A percentile compares a stretch with the other conserved stretches of the same genome.
Evolutionary conservation across 2,797 vertebrate species (phyloP).

Genomic region (Rhincodon typus): DNA sequence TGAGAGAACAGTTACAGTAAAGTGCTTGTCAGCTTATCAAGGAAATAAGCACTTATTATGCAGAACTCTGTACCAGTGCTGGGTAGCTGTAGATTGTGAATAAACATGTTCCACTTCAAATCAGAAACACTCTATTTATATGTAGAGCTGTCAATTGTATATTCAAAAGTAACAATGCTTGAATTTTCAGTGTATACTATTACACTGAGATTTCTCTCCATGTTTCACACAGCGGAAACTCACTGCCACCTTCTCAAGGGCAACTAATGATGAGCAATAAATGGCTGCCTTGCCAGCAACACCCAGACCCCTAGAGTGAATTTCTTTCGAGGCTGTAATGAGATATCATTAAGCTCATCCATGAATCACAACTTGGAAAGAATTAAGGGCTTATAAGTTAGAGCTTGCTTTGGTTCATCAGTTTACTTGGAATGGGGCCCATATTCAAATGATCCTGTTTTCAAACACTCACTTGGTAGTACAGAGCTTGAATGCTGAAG

Average conservation of each 20-base stretch:
- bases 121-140: background rate
- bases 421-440: background rate
- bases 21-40: background rate
- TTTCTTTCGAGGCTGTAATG: background rate
- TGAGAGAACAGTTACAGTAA: background rate
- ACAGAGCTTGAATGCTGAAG: too few species aligned
- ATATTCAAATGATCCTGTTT: background rate
- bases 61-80: background rate
- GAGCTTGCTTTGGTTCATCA: background rate
- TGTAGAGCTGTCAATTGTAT: background rate
- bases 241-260: background rate
- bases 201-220: background rate
- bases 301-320: background rate
- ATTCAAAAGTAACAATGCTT: background rate
- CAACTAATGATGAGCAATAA: background rate
- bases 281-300: background rate
- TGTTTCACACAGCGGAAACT: background rate
- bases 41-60: background rate
- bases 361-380: background rate
- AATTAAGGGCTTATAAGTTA: background rate
- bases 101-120: constrained; percentile 13
- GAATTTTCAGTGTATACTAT: background rate
- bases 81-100: background rate
- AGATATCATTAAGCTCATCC: background rate
- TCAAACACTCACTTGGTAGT: background rate